A percentile compares a stretch with the other conserved stretches of the same genome.
Evolutionary conservation across 1,140 invertebrate species (phyloP).

Genomic region (Pseudomyrmex sp.): DNA sequence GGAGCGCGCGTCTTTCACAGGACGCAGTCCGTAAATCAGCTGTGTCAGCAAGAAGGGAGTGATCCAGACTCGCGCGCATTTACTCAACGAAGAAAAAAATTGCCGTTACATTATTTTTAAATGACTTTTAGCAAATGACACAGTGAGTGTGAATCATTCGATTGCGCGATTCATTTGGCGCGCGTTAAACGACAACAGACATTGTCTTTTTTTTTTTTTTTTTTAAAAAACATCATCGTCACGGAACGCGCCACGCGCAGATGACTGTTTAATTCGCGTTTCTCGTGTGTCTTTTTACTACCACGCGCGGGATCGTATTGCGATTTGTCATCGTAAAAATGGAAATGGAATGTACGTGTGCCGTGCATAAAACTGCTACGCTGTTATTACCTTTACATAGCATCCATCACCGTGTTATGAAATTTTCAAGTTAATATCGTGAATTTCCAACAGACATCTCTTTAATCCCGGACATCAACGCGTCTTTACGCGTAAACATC

Average conservation of each 20-base stretch:
- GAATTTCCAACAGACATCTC: background rate
- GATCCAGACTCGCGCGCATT: background rate
- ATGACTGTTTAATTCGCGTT: conserved; percentile 15
- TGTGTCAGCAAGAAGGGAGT: too few species aligned
- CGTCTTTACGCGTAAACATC: background rate
- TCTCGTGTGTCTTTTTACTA: conserved; percentile 2
- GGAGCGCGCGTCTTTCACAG: background rate
- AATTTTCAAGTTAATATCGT: background rate
- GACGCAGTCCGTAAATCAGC: background rate
- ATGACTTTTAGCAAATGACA: conserved; percentile 15
- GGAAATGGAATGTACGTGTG: background rate
- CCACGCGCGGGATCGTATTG: background rate
- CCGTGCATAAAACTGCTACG: background rate
- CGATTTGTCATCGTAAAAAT: conserved; percentile 5
- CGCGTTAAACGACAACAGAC: background rate
- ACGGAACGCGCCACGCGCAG: background rate
- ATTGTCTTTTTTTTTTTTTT: too few species aligned
- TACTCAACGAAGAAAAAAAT: background rate
- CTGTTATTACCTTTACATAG: background rate
- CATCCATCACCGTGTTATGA: background rate
- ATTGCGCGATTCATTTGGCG: background rate
- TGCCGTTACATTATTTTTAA: conserved; percentile 27
- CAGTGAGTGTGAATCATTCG: background rate
- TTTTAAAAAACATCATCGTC: background rate
- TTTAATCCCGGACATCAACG: background rate